Evolutionary conservation across 2,113 vertebrate genomes (phyloP).

Genomic region (Glaucomys volans): DNA sequence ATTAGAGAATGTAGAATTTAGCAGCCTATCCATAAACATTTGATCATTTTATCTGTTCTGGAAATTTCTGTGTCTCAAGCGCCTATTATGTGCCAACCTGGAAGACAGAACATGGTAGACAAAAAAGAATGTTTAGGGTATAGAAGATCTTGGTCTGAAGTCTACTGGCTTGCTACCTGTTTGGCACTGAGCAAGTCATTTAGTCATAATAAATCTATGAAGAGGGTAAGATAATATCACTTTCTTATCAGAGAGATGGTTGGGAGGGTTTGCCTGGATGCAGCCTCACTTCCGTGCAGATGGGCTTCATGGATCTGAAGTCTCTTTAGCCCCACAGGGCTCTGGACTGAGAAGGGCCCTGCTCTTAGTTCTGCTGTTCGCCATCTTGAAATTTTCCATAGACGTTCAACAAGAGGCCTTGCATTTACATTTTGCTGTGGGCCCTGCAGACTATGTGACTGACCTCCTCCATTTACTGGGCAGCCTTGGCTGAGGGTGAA

Average conservation of each 20-base stretch:
- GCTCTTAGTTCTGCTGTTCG: neutral
- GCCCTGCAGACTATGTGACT: neutral
- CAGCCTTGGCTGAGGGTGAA: neutral
- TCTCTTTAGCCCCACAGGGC: neutral
- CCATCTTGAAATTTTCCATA: neutral
- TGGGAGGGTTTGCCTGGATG: neutral
- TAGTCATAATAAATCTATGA: neutral
- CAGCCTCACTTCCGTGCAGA: neutral
- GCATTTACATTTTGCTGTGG: neutral
- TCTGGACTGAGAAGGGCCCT: neutral
- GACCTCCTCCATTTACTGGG: neutral
- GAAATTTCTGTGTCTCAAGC: neutral
- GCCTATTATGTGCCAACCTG: neutral
- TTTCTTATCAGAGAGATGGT: neutral
- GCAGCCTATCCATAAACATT: neutral
- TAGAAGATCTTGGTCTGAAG: neutral
- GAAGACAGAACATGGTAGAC: neutral
- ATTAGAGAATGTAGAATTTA: slow-evolving; percentile 27
- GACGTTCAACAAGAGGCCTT: neutral
- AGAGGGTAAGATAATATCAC: neutral
- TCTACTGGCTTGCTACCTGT: neutral
- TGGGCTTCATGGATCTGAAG: neutral
- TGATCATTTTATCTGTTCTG: slow-evolving; percentile 43
- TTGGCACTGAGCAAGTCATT: neutral
- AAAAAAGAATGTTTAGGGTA: neutral